phyloP scores from a whole-genome alignment of 2,888 invertebrate genomes.

The Petrophora chlorosata region DNA sequence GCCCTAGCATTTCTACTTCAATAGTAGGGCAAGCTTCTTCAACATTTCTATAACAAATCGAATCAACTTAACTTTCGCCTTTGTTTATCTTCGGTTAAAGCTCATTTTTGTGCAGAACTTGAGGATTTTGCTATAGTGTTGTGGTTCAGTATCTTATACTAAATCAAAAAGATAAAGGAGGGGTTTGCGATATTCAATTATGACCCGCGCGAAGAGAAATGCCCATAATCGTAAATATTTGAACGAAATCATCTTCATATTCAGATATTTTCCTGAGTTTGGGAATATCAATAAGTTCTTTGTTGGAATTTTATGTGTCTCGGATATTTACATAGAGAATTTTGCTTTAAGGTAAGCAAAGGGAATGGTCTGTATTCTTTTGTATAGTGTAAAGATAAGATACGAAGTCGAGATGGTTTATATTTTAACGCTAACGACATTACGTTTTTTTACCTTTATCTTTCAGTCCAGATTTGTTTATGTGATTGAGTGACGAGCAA shows the following conservation, averaged over 20 bases:
- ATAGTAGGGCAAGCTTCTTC: slow-evolving; percentile 17
- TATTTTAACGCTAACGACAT: no score
- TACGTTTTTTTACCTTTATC: no score
- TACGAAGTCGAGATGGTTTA: no score
- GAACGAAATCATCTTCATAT: slow-evolving; percentile 43
- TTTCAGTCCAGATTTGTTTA: no score
- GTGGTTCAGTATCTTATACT: slow-evolving; percentile 44
- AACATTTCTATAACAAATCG: background rate
- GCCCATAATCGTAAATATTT: slow-evolving; percentile 54
- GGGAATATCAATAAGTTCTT: slow-evolving; percentile 15
- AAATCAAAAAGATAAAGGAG: slow-evolving; percentile 54
- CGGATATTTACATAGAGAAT: slow-evolving; percentile 13
- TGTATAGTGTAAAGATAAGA: background rate
- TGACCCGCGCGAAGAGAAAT: slow-evolving; percentile 55
- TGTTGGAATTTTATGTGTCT: slow-evolving; percentile 17
- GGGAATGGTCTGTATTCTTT: slow-evolving; percentile 4
- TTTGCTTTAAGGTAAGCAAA: slow-evolving; percentile 8
- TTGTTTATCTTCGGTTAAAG: slow-evolving; percentile 5
- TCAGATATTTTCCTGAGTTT: slow-evolving; percentile 28
- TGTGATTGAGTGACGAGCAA: no score
- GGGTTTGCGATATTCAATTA: slow-evolving; percentile 52
- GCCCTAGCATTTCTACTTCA: slow-evolving; percentile 21
- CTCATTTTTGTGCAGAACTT: slow-evolving; percentile 9
- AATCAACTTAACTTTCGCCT: background rate
- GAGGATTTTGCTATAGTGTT: background rate